Evolutionary conservation across 1,140 invertebrate species (phyloP), one percentile per base, ranked within the genome.

Genomic region (Pseudomyrmex cubaensis): DNA sequence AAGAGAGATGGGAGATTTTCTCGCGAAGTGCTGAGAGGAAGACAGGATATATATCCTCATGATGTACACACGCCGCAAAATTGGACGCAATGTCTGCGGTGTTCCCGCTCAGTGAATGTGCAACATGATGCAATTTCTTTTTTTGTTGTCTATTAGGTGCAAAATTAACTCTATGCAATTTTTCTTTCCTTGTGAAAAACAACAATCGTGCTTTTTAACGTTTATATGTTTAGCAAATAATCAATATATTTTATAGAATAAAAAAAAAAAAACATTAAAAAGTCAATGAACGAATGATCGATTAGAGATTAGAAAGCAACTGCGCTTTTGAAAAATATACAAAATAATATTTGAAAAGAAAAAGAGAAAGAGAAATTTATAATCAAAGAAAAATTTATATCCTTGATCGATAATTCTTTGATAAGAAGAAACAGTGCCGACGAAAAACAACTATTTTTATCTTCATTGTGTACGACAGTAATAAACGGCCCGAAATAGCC

Each of bases 391-490:
- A 12, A 10, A 54, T 0, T 9, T 25, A 54, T 25, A 69, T 69
- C 20, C 13, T 52, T 15, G 50, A n/a, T 57, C 13, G 10, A 57
- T 35, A 35, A 35, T 35, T 46, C 25, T 46, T 46, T 7, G 17
- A 20, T 25, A 72, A 56, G 20, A 9, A 20, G 20, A 10, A 72
- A 4, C 35, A 4, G n/a, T 59, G 5, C 10, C 54, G 12, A 57
- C 10, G 54, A 72, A 59, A 59, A 73, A 73, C n/a, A 44, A 17
- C 54, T 59, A 57, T 57, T 73, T 73, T 73, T 59, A 57, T 59
- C 12, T 69, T 25, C 22, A 22, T 69, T 69, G 48, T 57, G 22
- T 8, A 25, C 20, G 67, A 73, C 50, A 25, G n/a, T 73, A 20
- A 73, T 59, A 73, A 73, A 46, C 25, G 56, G 52, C 4, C 17